These are phyloP conservation scores for Actinia tenebrosa DNA, from an alignment of 64 coral and sea anemone species.

Conservation along the genomic window DNA sequence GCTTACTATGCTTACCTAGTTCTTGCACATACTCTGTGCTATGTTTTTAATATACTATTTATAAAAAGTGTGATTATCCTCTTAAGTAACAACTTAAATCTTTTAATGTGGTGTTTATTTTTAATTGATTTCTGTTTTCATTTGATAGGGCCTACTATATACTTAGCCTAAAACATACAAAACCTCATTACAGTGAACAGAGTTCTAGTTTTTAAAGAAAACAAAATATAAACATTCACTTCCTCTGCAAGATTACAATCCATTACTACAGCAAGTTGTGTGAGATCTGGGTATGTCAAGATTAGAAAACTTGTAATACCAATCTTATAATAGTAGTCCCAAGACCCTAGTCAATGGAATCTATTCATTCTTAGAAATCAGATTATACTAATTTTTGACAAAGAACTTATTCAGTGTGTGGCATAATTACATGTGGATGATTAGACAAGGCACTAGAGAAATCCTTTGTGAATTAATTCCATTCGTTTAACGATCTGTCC, in stretches of 20 bases:
- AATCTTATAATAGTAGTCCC: not conserved
- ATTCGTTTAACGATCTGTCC: constrained; percentile 51
- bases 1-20: too few species aligned
- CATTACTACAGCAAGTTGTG: too few species aligned
- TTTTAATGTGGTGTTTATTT: not conserved
- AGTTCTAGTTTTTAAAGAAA: too few species aligned
- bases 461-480: constrained; percentile 35
- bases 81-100: not conserved
- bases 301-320: too few species aligned
- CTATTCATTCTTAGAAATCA: not conserved
- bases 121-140: not conserved
- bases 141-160: not conserved
- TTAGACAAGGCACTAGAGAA: not conserved
- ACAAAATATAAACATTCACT: too few species aligned
- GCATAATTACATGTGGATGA: not conserved
- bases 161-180: not conserved
- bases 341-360: not conserved
- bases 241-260: too few species aligned
- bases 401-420: not conserved
- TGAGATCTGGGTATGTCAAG: too few species aligned
- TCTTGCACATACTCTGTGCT: not conserved
- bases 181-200: too few species aligned
- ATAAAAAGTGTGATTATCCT: not conserved
- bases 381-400: not conserved
- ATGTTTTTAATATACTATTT: not conserved